A percentile compares a stretch with the other conserved stretches of the same genome.
phyloP scores from a whole-genome alignment of 2,888 invertebrate genomes.

The Hymenopus coronatus region DNA sequence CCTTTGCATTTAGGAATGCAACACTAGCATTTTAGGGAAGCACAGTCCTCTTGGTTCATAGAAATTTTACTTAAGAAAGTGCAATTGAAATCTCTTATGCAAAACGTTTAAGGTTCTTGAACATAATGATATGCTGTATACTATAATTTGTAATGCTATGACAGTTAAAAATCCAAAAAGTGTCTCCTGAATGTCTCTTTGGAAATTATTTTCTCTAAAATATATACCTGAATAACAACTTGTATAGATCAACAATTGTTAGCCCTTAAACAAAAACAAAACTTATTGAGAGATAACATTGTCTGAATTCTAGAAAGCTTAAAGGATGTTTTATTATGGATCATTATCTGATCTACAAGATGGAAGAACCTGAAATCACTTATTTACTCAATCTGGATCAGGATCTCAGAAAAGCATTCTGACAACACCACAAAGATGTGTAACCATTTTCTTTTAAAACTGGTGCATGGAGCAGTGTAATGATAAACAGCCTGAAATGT shows the following conservation, averaged over 20 bases:
- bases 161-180: background rate
- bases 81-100: background rate
- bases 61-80: background rate
- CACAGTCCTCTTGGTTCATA: constrained; percentile 1
- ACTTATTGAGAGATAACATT: background rate
- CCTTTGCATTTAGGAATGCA: constrained; percentile 1
- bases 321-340: background rate
- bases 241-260: background rate
- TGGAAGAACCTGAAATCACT: background rate
- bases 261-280: background rate
- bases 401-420: background rate
- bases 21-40: background rate
- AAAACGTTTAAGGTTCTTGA: background rate
- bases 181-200: background rate
- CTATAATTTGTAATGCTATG: background rate
- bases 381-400: background rate
- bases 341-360: background rate
- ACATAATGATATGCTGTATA: background rate
- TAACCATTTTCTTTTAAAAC: background rate
- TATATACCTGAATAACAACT: background rate
- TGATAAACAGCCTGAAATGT: background rate
- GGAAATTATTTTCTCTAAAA: background rate
- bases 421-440: background rate
- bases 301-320: background rate
- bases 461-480: background rate